These are phyloP conservation scores for Lasioglossum oenotherae DNA, from an alignment of 2,888 invertebrate species.

Conservation along the genomic window DNA sequence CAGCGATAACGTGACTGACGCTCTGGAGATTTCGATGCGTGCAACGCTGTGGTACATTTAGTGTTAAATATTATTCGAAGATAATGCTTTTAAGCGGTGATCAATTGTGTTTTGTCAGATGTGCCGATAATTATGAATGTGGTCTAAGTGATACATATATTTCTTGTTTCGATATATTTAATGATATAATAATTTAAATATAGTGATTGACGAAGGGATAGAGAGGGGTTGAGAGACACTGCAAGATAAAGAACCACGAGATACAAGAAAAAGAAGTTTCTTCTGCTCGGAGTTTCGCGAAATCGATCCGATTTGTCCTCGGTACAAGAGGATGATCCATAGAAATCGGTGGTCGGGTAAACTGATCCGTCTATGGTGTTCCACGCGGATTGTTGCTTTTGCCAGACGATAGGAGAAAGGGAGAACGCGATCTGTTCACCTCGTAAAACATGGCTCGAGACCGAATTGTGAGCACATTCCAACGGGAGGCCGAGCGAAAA, in stretches of 20 bases:
- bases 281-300: slow-evolving; percentile 29
- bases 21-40: background rate
- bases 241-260: slow-evolving; percentile 2
- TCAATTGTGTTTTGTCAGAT: background rate
- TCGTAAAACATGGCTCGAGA: slow-evolving; percentile 33
- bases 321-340: slow-evolving; percentile 45
- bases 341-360: slow-evolving; percentile 52
- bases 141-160: too few species aligned
- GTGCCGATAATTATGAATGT: too few species aligned
- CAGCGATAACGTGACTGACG: background rate
- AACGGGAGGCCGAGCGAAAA: slow-evolving; percentile 60
- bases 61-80: background rate
- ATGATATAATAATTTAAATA: too few species aligned
- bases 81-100: background rate
- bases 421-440: slow-evolving; percentile 57
- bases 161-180: too few species aligned
- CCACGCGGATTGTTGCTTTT: slow-evolving; percentile 2
- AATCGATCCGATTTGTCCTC: slow-evolving; percentile 28
- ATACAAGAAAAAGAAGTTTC: background rate
- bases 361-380: slow-evolving; percentile 17
- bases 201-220: background rate
- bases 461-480: slow-evolving; percentile 49
- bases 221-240: background rate
- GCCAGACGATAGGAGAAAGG: slow-evolving; percentile 63
- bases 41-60: background rate